Conservation (phyloP, 2,888 invertebrate species). For the Phragmatobia fuliginosa region DNA sequence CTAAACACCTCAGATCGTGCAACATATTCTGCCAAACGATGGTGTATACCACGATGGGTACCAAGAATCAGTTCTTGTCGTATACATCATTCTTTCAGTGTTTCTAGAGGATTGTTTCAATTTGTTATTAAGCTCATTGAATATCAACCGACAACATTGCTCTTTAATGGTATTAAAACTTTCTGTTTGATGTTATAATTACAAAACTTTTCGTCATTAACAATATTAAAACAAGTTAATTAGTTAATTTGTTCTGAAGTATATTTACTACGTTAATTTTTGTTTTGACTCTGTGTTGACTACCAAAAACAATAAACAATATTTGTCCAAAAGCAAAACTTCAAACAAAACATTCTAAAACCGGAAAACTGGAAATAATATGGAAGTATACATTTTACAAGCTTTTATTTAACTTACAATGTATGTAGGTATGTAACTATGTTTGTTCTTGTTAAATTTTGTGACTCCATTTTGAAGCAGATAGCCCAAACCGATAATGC, state of each 20-base stretch:
- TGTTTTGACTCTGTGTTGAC: neutral
- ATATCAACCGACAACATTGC: neutral
- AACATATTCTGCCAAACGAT: no score
- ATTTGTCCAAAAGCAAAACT: no score
- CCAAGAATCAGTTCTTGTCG: neutral
- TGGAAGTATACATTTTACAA: no score
- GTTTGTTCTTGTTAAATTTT: no score
- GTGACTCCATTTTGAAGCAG: no score
- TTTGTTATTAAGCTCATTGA: neutral
- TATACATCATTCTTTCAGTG: neutral
- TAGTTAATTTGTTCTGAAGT: neutral
- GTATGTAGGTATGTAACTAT: no score
- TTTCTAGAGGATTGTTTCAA: neutral
- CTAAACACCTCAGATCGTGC: no score
- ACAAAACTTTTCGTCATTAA: neutral
- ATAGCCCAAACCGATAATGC: no score
- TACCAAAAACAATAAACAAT: neutral
- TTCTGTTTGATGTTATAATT: neutral
- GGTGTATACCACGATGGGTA: neutral
- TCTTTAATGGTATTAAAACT: neutral
- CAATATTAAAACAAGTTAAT: neutral
- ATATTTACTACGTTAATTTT: neutral
- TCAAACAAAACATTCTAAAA: no score
- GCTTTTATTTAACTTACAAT: no score
- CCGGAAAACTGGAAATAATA: no score